A percentile compares a stretch with the other conserved stretches of the same genome.
These are phyloP conservation scores for Ferrisia virgata DNA, from an alignment of 2,888 invertebrate species.

Conservation along the genomic window DNA sequence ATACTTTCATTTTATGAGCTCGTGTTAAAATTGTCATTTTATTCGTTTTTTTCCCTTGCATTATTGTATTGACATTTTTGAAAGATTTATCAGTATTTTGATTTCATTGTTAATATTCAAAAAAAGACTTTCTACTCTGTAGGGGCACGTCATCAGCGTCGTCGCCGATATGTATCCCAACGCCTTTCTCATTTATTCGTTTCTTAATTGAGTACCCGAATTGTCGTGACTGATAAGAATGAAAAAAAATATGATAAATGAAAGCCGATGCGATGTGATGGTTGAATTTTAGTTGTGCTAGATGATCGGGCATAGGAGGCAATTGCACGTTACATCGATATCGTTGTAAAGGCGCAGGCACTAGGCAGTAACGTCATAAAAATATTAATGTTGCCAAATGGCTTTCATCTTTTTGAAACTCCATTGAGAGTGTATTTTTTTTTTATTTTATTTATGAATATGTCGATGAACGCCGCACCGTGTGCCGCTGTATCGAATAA, in stretches of 20 bases:
- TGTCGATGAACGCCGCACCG: background rate
- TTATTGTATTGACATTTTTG: background rate
- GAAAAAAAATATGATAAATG: background rate
- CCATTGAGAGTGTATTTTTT: background rate
- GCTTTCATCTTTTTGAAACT: background rate
- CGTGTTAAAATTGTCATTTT: background rate
- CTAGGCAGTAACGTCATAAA: background rate
- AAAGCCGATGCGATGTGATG: background rate
- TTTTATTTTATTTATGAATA: background rate
- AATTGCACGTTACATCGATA: background rate
- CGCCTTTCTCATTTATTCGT: background rate
- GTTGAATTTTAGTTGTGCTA: background rate
- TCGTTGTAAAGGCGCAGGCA: background rate
- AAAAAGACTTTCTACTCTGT: background rate
- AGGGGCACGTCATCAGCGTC: background rate
- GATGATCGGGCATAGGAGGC: background rate
- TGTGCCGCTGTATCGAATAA: background rate
- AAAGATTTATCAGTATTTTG: background rate
- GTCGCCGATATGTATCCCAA: background rate
- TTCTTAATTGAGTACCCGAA: background rate
- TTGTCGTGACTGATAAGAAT: slow-evolving; percentile 5
- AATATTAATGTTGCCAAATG: background rate
- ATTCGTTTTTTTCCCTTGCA: background rate
- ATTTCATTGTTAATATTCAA: background rate
- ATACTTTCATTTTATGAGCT: background rate